Conservation (phyloP, 2,113 vertebrate genomes). For the Nibea albiflora region DNA sequence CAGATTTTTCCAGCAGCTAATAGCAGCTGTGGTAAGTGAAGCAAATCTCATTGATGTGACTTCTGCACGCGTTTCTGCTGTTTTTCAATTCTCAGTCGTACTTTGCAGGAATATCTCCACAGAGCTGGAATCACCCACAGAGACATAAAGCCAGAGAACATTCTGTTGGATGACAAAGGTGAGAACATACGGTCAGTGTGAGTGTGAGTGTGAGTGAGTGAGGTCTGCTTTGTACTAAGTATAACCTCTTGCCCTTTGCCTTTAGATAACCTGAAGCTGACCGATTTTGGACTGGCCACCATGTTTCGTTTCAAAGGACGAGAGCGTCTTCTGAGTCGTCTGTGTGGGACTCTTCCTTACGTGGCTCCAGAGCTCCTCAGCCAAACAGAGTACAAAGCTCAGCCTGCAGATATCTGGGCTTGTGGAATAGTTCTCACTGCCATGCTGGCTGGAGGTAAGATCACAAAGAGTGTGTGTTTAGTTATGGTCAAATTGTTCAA, state of each 20-base stretch:
- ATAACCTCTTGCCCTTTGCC: background rate
- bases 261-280: slow-evolving; percentile 95
- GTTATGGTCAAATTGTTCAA: too few species aligned
- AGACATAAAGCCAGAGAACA: slow-evolving; percentile 97
- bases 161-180: slow-evolving; percentile 96
- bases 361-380: slow-evolving; percentile 95
- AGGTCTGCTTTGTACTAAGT: background rate
- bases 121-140: slow-evolving; percentile 94
- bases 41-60: background rate
- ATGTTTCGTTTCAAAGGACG: slow-evolving; percentile 92
- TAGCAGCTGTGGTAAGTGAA: slow-evolving; percentile 93
- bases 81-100: background rate
- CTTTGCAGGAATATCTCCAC: slow-evolving; percentile 92
- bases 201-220: background rate
- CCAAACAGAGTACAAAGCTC: slow-evolving; percentile 88
- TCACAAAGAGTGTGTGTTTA: background rate
- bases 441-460: slow-evolving; percentile 95
- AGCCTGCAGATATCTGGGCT: slow-evolving; percentile 95
- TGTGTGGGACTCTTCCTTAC: slow-evolving; percentile 96
- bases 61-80: background rate
- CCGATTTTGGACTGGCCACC: slow-evolving; percentile 95
- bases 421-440: slow-evolving; percentile 97
- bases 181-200: slow-evolving; percentile 9
- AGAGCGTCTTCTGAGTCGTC: slow-evolving; percentile 89
- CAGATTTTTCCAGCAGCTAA: slow-evolving; percentile 93